Evolutionary conservation across 2,797 vertebrate species (phyloP), one percentile per base, ranked within the genome.

Genomic region (Girardinus metallicus): DNA sequence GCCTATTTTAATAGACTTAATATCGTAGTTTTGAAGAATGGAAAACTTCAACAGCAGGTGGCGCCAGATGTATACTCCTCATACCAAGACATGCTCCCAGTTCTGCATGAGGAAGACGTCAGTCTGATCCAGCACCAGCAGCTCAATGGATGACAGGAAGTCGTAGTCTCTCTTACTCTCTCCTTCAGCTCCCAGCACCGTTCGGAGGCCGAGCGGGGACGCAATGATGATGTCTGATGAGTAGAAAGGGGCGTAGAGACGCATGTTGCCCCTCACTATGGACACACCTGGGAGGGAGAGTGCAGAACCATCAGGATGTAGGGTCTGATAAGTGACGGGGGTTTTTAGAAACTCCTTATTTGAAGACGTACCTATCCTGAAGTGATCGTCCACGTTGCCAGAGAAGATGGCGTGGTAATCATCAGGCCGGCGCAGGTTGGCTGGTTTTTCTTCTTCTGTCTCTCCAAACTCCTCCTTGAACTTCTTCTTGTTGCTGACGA

Each of bases 51-150:
- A 66, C 83, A 88, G 77, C 82, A 86, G 85, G 78, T 75, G 87
- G 85, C 10, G 44, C 82, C 77, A 64, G 3, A 60, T 74, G n/a
- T 43, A 0, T 23, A 7, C 7, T 49, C 0, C 66, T 88, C 89
- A 84, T 90, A 99, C 99, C 97, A 99, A 88, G 66, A 99, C 89
- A 0, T 99, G 99, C 74, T 99, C 99, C 99, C 99, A 99, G 82
- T 99, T 99, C 94, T 99, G 99, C 99, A 99, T 99, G 83, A 99
- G 96, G 85, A 97, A 97, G 74, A 99, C 92, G 23, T 99, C 98
- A 0, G 96, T 96, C 92, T 99, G 98, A 89, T 99, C 99, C 77
- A 99, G 92, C 79, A 99, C 91, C 76, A 99, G 95, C 78, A 99
- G 82, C 93, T 99, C 98, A 21, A 99, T 82, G 3, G 98, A 99